Evolutionary conservation across 92 coral and sea anemone genomes (phyloP).

Genomic region (Palythoa heliodiscus): DNA sequence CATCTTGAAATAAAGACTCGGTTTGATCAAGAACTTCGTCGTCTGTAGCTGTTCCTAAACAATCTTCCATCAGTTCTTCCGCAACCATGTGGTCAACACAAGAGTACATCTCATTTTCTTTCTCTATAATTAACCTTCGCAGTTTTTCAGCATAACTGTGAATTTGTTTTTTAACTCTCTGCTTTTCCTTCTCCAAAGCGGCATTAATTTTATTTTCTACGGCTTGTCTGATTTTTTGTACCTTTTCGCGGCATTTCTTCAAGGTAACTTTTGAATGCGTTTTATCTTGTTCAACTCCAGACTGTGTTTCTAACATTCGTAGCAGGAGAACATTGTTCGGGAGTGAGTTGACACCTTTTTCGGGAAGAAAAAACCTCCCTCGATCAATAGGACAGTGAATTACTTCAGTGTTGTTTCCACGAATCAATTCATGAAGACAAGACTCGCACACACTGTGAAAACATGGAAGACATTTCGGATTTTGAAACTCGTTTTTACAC

Average conservation of each 20-base stretch:
- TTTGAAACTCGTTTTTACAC: constrained; percentile 24
- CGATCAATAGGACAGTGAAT: constrained; percentile 19
- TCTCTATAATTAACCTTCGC: neutral
- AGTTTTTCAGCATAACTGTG: constrained; percentile 24
- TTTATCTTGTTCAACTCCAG: neutral
- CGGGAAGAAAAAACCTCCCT: constrained; percentile 12
- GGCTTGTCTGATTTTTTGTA: constrained; percentile 17
- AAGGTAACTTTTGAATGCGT: neutral
- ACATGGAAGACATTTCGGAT: constrained; percentile 34
- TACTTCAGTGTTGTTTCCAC: neutral
- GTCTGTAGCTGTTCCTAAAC: neutral
- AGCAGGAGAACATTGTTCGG: constrained; percentile 9
- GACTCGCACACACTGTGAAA: constrained; percentile 29
- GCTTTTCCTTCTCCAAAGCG: constrained; percentile 25
- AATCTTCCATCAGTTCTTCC: constrained; percentile 26
- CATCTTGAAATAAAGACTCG: constrained; percentile 15
- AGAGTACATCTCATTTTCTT: constrained; percentile 5
- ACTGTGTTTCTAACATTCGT: constrained; percentile 11
- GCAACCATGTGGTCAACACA: constrained; percentile 8
- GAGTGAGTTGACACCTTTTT: neutral
- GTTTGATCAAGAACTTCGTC: constrained; percentile 30
- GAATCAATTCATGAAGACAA: constrained; percentile 4
- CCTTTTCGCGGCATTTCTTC: constrained; percentile 28
- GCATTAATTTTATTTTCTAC: constrained; percentile 22
- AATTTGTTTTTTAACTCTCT: constrained; percentile 19